Percentiles rank a stretch among this genome's conserved stretches.
phyloP scores from a whole-genome alignment of 2,888 invertebrate species.

The Tipula unca region DNA sequence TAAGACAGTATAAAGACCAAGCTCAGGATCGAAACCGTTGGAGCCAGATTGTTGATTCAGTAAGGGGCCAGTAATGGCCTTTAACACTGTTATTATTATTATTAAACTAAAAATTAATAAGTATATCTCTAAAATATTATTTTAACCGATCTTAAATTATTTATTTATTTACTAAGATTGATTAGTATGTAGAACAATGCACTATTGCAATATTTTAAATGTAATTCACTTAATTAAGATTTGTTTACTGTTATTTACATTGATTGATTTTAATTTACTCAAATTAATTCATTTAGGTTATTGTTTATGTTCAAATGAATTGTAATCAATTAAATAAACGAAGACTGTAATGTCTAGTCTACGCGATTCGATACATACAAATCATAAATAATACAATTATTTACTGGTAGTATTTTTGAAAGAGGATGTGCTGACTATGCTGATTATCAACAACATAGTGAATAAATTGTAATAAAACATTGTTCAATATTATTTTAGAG shows the following conservation, averaged over 20 bases:
- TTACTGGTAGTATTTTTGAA: not conserved
- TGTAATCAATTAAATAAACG: not conserved
- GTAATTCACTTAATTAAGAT: not conserved
- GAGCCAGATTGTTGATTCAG: too few relatives aligned
- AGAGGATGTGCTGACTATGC: not conserved
- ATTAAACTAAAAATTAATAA: too few relatives aligned
- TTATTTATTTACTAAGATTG: too few relatives aligned
- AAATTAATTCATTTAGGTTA: not conserved
- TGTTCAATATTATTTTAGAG: too few relatives aligned
- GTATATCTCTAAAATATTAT: too few relatives aligned
- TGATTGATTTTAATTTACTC: not conserved
- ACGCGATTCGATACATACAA: not conserved
- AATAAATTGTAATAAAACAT: too few relatives aligned
- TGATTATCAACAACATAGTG: not conserved
- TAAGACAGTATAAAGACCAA: too few relatives aligned
- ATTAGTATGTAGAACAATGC: too few relatives aligned
- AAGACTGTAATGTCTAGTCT: not conserved
- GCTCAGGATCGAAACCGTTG: too few relatives aligned
- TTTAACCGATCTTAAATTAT: too few relatives aligned
- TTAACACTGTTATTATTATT: too few relatives aligned
- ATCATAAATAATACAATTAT: not conserved
- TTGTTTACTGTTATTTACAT: not conserved
- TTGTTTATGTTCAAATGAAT: not conserved
- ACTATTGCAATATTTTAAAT: not conserved
- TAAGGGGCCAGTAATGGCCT: too few relatives aligned